Evolutionary conservation across 2,888 invertebrate species (phyloP), one percentile per base, ranked within the genome.

Genomic region (Pyrrhia umbra): DNA sequence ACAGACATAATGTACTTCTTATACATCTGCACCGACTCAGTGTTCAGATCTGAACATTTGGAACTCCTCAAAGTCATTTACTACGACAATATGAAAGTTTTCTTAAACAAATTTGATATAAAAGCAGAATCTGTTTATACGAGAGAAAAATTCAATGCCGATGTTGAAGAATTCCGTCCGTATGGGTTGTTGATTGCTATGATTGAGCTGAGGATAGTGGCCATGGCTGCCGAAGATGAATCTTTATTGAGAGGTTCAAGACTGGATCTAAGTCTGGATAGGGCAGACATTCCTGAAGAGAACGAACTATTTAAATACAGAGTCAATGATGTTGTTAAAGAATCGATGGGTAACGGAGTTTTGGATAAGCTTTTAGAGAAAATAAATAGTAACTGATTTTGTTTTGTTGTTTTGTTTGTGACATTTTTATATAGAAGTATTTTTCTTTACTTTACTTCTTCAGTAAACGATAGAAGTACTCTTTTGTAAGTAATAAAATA

Each of bases 1-100:
- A 91, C 88, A 0, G 94, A 93, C 51, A 82, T 94, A 0, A 72
- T 91, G 13, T 88, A 91, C 61, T 93, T 94, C 34, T 49, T 92
- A 34, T 93, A 88, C 56, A 75, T 92, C 1, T 88, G 91, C 56
- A 93, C 93, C 0, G 89, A 91, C 25, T 88, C 92, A 1, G 68
- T 80, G 64, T 93, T 92, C 68, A 88, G 94, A 88, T 81, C 80
- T 60, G 70, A 88, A 66, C 68, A 92, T 69, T 85, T 91, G 1
- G 74, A 86, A 27, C 72, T 82, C 1, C 76, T 93, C 2, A 84
- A 87, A 75, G 69, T 74, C 2, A 77, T 79, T 6, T 94, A 94
- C 65, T 90, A 92, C 42, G 80, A 88, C 15, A 89, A 83, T 34
- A 65, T 94, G 6, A 84, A 80, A 71, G 67, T 78, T 18, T 89